These are phyloP conservation scores for Sarcophaga variegata DNA, from an alignment of 2,888 invertebrate genomes.

Conservation along the genomic window DNA sequence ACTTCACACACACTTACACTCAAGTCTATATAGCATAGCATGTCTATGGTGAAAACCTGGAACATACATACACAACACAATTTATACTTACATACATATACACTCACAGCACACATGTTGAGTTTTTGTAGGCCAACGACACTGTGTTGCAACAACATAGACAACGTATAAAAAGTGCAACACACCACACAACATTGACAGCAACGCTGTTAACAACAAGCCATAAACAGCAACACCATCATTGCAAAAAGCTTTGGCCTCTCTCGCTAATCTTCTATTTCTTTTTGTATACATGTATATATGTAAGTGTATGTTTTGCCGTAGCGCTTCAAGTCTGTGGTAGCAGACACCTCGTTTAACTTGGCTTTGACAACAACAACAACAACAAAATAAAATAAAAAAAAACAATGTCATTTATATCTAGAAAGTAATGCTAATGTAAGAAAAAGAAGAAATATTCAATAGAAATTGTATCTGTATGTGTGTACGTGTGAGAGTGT, in stretches of 20 bases:
- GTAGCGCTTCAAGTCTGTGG: slow-evolving; percentile 30
- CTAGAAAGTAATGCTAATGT: not conserved
- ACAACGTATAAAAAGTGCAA: not conserved
- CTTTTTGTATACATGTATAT: not conserved
- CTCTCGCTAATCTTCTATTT: not conserved
- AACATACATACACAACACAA: slow-evolving; percentile 4
- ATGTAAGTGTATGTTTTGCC: slow-evolving; percentile 11
- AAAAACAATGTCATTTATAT: not conserved
- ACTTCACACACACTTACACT: not conserved
- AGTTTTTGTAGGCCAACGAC: slow-evolving; percentile 68
- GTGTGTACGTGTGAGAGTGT: not conserved
- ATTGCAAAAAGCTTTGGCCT: slow-evolving; percentile 14
- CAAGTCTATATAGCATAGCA: not conserved
- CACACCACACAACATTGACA: slow-evolving; percentile 33
- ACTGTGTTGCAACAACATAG: slow-evolving; percentile 54
- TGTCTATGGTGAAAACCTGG: slow-evolving; percentile 55
- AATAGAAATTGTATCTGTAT: not conserved
- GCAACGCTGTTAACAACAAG: slow-evolving; percentile 36
- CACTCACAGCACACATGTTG: slow-evolving; percentile 5
- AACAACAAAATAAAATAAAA: slow-evolving; percentile 32
- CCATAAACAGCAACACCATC: slow-evolving; percentile 39
- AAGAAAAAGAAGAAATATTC: not conserved
- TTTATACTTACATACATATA: slow-evolving; percentile 11
- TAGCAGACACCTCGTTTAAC: slow-evolving; percentile 55
- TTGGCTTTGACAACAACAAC: slow-evolving; percentile 53